These are phyloP conservation scores for Hirtodrosophila histrioides DNA, from an alignment of 2,888 invertebrate species.

Conservation along the genomic window DNA sequence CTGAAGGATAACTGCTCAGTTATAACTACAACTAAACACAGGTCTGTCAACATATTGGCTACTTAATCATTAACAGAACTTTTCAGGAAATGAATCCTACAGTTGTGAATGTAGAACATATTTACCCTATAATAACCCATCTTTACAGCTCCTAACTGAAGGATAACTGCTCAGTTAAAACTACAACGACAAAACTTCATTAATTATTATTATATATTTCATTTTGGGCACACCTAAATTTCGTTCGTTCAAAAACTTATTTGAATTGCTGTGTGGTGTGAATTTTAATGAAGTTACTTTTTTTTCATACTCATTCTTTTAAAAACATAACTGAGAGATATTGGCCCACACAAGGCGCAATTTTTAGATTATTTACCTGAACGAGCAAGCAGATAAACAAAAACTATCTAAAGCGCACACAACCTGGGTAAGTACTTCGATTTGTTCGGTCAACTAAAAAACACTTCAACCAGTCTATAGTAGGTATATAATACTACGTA, in stretches of 20 bases:
- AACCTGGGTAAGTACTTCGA: slow-evolving; percentile 13
- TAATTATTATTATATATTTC: too few species aligned
- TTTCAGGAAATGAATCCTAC: too few species aligned
- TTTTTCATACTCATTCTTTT: slow-evolving; percentile 15
- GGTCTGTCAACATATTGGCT: too few species aligned
- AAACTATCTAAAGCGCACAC: slow-evolving; percentile 31
- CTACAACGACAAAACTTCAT: too few species aligned
- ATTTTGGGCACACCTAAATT: slow-evolving; percentile 1
- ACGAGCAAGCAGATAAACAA: slow-evolving; percentile 55
- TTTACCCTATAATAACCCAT: too few species aligned
- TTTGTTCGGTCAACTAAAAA: slow-evolving; percentile 26
- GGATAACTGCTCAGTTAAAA: too few species aligned
- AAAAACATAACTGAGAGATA: slow-evolving; percentile 49
- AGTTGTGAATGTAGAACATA: too few species aligned
- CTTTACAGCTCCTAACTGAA: too few species aligned
- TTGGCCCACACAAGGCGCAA: slow-evolving; percentile 55
- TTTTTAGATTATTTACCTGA: slow-evolving; percentile 56
- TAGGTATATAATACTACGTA: slow-evolving; percentile 10
- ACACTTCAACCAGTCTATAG: slow-evolving; percentile 36
- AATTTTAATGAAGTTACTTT: slow-evolving; percentile 31
- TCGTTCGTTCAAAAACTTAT: not conserved
- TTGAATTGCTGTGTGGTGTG: slow-evolving; percentile 17
- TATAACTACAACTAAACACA: too few species aligned
- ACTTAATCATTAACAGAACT: too few species aligned
- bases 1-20: too few species aligned